Base-by-base conservation (phyloP, 2,888 invertebrate species). In the Yponomeuta evonymella region DNA sequence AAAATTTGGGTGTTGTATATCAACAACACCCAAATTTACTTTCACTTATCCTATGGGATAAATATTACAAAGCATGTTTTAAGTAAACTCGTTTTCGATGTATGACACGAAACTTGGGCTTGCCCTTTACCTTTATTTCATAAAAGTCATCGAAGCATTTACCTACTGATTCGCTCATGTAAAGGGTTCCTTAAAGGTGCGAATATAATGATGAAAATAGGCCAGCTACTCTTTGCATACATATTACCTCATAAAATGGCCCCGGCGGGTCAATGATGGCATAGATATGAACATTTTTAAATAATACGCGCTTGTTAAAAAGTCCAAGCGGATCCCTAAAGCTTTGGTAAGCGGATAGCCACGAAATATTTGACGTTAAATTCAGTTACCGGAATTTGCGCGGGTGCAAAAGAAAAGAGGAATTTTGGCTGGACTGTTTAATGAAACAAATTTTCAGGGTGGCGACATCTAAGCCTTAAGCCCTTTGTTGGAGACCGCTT, bases 391-490 rank as follows among this genome's bases (percentile, higher is more conserved):
- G 80, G 79, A 82, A 85, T 87, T 86, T 81, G 77, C 77, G 79
- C 76, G 77, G 76, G 76, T 73, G 81, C 81, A 80, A 82, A 82
- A 79, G 83, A 79, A 84, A 88, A 88, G 86, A 84, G 86, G 87
- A 88, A 84, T 86, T 85, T 82, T 78, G 87, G 82, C 78, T 79
- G 81, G 82, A 79, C 79, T 83, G 86, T 81, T 87, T 87, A 90
- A 89, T 90, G 90, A 89, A 89, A 89, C 90, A 88, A 89, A 91
- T 89, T 90, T 89, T 86, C 85, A 83, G 85, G 85, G 85, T 82
- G 83, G 87, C 82, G 85, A 87, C 89, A 85, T 89, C 88, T 88
- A 88, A 88, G 85, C 86, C 86, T 86, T 87, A 84, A 87, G 86
- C 84, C 86, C 88, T 90, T 90, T 90, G 90, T 90, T 75, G 77